These are phyloP conservation scores for Tenualosa thibaudeaui DNA, from an alignment of 2,797 vertebrate species.

Conservation along the genomic window DNA sequence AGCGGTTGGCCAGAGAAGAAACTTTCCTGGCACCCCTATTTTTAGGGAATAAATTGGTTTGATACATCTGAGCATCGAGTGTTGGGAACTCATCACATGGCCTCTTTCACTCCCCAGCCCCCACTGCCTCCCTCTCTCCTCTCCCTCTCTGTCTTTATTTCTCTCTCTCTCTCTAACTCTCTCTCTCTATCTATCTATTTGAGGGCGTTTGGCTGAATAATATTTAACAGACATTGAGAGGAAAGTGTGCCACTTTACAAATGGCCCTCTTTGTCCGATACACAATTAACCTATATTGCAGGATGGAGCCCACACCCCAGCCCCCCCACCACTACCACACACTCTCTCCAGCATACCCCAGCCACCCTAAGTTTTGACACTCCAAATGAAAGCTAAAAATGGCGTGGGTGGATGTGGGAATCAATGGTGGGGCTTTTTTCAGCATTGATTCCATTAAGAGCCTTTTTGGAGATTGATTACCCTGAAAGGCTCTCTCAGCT, in stretches of 20 bases:
- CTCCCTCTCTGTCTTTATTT: no score
- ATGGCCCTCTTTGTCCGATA: conserved; percentile 70
- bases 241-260: conserved; percentile 70
- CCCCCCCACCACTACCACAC: no score
- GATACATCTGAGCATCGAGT: not conserved
- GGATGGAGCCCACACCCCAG: conserved; percentile 1
- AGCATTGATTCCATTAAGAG: conserved; percentile 82
- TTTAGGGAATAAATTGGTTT: not conserved
- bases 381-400: conserved; percentile 73
- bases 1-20: not conserved
- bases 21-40: not conserved
- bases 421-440: conserved; percentile 67
- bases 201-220: not conserved
- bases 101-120: not conserved
- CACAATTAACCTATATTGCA: conserved; percentile 73
- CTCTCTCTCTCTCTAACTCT: not conserved
- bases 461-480: conserved; percentile 81
- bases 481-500: conserved; percentile 71
- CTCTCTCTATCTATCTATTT: not conserved
- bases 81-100: not conserved
- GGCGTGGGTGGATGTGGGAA: conserved; percentile 66
- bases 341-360: not conserved
- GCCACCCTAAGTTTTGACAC: conserved; percentile 61
- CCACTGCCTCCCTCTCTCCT: not conserved
- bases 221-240: conserved; percentile 32